Conservation (phyloP, 2,113 vertebrate species). For the Thalassoma bifasciatum region DNA sequence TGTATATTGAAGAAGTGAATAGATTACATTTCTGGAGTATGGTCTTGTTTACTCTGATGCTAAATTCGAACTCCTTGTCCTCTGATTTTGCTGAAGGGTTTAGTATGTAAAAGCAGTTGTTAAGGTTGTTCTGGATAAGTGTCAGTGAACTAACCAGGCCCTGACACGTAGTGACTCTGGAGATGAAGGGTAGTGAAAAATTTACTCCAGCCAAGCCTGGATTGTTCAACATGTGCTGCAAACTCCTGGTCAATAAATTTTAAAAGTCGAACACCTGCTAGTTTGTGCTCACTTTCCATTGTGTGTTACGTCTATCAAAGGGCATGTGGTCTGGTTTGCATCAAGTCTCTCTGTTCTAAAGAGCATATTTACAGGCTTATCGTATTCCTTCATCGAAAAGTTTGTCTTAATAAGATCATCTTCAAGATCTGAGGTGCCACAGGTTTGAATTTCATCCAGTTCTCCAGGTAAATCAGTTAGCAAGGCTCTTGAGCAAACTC, state of each 20-base stretch:
- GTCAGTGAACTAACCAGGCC: neutral
- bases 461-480: neutral
- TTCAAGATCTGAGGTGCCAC: neutral
- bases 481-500: neutral
- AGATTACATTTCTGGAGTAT: neutral
- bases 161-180: too few relatives aligned
- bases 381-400: neutral
- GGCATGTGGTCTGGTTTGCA: neutral
- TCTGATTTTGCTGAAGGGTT: neutral
- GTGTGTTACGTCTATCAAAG: neutral
- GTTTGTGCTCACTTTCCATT: neutral
- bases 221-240: too few relatives aligned
- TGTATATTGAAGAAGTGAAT: neutral
- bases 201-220: too few relatives aligned
- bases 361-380: conserved; percentile 4
- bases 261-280: neutral
- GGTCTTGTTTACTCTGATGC: neutral
- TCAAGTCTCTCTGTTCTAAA: neutral
- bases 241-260: too few relatives aligned
- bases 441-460: neutral
- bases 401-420: neutral
- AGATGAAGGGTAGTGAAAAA: neutral
- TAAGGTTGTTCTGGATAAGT: neutral
- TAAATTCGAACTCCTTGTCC: neutral
- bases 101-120: too few relatives aligned